phyloP scores from a whole-genome alignment of 2,888 invertebrate genomes.

The Nebria salina region DNA sequence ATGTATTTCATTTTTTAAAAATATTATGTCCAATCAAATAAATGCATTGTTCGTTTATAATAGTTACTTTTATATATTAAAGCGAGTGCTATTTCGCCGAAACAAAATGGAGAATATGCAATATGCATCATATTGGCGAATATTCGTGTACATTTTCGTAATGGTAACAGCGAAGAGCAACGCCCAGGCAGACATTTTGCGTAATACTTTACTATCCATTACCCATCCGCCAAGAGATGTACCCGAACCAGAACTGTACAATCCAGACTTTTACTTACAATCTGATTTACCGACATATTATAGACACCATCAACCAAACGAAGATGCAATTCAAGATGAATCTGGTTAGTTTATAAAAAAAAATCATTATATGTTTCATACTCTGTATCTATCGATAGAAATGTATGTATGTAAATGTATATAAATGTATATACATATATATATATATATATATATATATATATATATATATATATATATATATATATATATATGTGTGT shows the following conservation, averaged over 20 bases:
- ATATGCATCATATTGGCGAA: neutral
- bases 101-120: neutral
- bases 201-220: neutral
- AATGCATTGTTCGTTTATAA: neutral
- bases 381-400: no score
- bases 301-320: neutral
- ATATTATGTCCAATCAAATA: no score
- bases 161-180: neutral
- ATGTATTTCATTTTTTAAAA: no score
- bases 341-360: neutral
- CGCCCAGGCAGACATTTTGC: neutral
- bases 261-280: neutral
- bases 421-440: no score
- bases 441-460: no score
- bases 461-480: no score
- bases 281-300: neutral
- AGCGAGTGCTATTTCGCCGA: neutral
- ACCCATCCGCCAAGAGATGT: neutral
- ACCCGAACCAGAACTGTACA: neutral
- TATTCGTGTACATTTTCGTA: neutral
- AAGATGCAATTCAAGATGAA: neutral
- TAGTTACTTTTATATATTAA: neutral
- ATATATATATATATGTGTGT: no score
- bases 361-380: no score
- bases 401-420: no score